Evolutionary conservation across 2,113 vertebrate species (phyloP).

Genomic region (Glaucidium brasilianum): DNA sequence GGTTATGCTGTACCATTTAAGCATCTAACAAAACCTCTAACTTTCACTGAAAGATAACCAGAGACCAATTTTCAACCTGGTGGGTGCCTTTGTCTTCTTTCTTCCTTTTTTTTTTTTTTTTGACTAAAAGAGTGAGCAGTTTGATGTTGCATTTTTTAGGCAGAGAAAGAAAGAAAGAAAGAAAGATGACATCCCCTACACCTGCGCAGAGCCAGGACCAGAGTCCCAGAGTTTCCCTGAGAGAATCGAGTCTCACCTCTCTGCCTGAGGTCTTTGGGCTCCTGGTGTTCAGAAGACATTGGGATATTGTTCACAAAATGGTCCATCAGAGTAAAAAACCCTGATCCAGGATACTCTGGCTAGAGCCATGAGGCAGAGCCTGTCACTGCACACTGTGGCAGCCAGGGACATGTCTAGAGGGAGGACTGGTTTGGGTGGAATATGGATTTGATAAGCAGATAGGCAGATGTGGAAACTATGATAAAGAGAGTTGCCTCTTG

Average conservation of each 20-base stretch:
- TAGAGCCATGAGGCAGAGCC: neutral
- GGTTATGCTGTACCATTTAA: neutral
- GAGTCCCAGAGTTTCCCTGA: neutral
- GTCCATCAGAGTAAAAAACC: neutral
- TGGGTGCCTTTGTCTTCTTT: neutral
- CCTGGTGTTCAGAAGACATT: neutral
- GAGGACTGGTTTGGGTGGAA: neutral
- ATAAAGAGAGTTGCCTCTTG: neutral
- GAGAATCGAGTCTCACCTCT: neutral
- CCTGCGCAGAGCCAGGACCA: neutral
- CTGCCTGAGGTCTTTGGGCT: neutral
- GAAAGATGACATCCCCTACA: neutral
- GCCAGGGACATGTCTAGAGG: accelerated
- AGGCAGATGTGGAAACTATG: neutral
- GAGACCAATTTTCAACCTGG: neutral
- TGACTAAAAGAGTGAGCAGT: neutral
- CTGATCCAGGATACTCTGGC: neutral
- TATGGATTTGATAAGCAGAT: neutral
- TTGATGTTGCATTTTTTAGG: neutral
- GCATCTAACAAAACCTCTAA: neutral
- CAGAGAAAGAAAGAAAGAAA: neutral
- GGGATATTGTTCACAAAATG: neutral
- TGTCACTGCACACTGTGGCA: accelerated
- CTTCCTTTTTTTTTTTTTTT: neutral
- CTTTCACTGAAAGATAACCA: neutral